Percentiles rank a stretch among this genome's conserved stretches.
Conservation (phyloP, 2,113 vertebrate genomes). For the Pitta sordida region DNA sequence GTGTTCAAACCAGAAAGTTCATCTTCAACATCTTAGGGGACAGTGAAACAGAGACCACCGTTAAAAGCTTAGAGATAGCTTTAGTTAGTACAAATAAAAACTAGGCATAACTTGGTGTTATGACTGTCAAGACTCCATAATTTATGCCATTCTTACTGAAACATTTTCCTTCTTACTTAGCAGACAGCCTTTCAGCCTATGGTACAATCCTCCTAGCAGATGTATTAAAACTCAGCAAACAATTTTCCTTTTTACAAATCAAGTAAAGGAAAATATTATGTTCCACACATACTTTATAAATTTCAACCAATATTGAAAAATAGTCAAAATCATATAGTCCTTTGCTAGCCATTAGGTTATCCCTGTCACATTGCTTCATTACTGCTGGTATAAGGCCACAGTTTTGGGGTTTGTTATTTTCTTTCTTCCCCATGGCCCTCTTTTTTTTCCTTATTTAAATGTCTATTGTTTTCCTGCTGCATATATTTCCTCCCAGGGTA, state of each 20-base stretch:
- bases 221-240: neutral
- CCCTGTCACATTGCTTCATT: neutral
- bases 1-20: neutral
- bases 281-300: neutral
- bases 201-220: neutral
- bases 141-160: neutral
- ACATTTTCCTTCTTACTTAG: neutral
- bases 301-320: neutral
- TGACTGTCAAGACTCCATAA: neutral
- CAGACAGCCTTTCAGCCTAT: neutral
- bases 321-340: neutral
- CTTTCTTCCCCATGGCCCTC: too few relatives aligned
- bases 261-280: neutral
- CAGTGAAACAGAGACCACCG: neutral
- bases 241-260: neutral
- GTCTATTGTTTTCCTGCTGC: neutral
- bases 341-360: neutral
- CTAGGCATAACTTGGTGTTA: rapidly evolving
- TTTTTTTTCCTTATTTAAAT: neutral
- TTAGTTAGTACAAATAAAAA: neutral
- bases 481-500: neutral
- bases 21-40: neutral
- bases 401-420: neutral
- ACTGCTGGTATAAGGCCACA: neutral
- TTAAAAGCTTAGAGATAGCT: neutral